Evolutionary conservation across 1,140 invertebrate species (phyloP), one percentile per base, ranked within the genome.

Genomic region (Panagrolaimus sp.): DNA sequence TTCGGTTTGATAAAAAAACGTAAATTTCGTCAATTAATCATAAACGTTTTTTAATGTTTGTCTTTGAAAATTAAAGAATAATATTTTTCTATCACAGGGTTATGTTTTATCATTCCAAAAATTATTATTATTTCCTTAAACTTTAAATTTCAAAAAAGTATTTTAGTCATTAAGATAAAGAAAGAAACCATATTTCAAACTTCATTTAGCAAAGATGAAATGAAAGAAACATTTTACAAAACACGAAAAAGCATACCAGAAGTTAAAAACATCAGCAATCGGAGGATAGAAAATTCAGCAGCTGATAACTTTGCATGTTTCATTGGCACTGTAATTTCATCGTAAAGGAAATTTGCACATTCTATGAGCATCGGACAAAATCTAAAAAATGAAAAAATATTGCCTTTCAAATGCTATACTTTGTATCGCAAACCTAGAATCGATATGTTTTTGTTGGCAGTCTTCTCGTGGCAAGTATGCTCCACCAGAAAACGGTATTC

Each of bases 401-500:
- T 65, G 16, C 14, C 20, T 65, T 65, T n/a, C n/a, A n/a, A n/a
- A 20, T 16, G 44, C 16, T 65, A n/a, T n/a, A n/a, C n/a, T n/a
- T n/a, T 43, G 13, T 14, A 2, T 42, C n/a, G 61, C 65, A 31
- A 11, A 67, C 66, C 62, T 42, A 13, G 48, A 3, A 57, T 67
- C 66, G 9, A 67, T 46, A n/a, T 14, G 9, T 16, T 67, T 67
- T 46, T 67, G 66, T 46, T 67, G 47, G 13, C 23, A 42, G 9
- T 51, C 25, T 5, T 67, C 47, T 13, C 31, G 16, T 16, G 66
- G 66, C 13, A 67, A 67, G 9, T 67, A 67, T 25, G 25, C 25
- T 23, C 66, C 66, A 14, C 47, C 66, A n/a, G 42, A 64, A 13
- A 67, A 42, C 2, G 66, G 57, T n/a, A 67, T 31, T 65, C 66